Evolutionary conservation across 2,888 invertebrate genomes (phyloP), one percentile per base, ranked within the genome.

Genomic region (Phyllotreta striolata): DNA sequence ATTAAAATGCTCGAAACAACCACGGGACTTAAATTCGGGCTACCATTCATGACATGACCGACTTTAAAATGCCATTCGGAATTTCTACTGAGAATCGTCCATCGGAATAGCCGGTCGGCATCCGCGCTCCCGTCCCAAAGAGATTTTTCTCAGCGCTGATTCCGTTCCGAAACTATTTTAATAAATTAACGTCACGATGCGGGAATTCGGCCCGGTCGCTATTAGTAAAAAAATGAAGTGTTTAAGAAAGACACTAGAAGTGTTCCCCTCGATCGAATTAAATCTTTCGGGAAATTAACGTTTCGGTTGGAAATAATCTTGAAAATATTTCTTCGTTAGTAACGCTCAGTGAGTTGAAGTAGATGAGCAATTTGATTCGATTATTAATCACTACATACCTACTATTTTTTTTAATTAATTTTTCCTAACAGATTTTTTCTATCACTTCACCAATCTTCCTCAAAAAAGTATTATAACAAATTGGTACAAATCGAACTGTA

Each of bases 61-160:
- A 49, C 24, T 24, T 24, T 24, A 24, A 49, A 49, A 49, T 49
- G 7, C 12, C 35, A 35, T 34, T n/a, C n/a, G 35, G 49, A 49
- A 49, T 49, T 6, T 49, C 34, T 49, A 49, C 49, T 37, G n/a
- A 49, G 49, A 49, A 49, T 49, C 49, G 49, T 12, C 49, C 49
- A 49, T 49, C 37, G 49, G 37, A 49, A 49, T 49, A 37, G 35
- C 49, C 49, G 49, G 49, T 37, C 49, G 49, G 49, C 34, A 49
- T 49, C 37, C 10, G 34, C 37, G 37, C 37, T 49, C 49, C 37
- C 49, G 35, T 49, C 49, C 37, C 37, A 10, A 35, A 24, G n/a
- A 8, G 37, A 49, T 49, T 7, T 49, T 35, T 49, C 49, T 49
- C 49, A 49, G 12, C 49, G 49, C 49, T 49, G 35, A 49, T 35